A percentile compares a stretch with the other conserved stretches of the same genome.
Evolutionary conservation across 2,888 invertebrate genomes (phyloP).

Genomic region (Drosophila anomalata): DNA sequence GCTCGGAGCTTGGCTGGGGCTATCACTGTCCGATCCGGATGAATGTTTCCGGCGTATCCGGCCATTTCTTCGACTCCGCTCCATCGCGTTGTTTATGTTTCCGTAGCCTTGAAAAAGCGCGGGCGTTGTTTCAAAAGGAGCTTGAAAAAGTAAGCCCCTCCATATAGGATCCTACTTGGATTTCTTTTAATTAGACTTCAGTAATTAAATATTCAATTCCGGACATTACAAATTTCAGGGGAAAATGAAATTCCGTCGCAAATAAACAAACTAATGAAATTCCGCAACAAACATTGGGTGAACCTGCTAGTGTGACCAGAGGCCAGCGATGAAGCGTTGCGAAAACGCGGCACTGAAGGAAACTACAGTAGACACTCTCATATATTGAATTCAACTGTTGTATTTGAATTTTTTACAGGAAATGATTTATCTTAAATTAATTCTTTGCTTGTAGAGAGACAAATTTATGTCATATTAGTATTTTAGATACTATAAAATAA

Average conservation of each 20-base stretch:
- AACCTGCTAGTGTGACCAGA: not conserved
- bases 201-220: too few relatives aligned
- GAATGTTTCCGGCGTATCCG: slow-evolving; percentile 10
- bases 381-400: not conserved
- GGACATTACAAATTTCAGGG: not conserved
- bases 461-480: too few relatives aligned
- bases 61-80: slow-evolving; percentile 12
- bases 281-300: not conserved
- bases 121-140: slow-evolving; percentile 4
- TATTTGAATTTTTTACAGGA: not conserved
- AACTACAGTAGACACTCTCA: not conserved
- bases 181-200: too few relatives aligned
- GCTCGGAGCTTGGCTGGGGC: slow-evolving; percentile 1
- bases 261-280: not conserved
- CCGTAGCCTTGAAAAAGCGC: slow-evolving; percentile 19
- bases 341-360: not conserved
- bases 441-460: not conserved
- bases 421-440: not conserved
- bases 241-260: not conserved
- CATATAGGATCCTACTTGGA: too few relatives aligned
- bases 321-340: not conserved
- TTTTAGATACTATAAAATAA: too few relatives aligned
- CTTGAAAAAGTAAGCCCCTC: too few relatives aligned
- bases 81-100: slow-evolving; percentile 20
- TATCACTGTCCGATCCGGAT: slow-evolving; percentile 23